phyloP scores from a whole-genome alignment of 2,113 vertebrate species.

The Passer montanus region DNA sequence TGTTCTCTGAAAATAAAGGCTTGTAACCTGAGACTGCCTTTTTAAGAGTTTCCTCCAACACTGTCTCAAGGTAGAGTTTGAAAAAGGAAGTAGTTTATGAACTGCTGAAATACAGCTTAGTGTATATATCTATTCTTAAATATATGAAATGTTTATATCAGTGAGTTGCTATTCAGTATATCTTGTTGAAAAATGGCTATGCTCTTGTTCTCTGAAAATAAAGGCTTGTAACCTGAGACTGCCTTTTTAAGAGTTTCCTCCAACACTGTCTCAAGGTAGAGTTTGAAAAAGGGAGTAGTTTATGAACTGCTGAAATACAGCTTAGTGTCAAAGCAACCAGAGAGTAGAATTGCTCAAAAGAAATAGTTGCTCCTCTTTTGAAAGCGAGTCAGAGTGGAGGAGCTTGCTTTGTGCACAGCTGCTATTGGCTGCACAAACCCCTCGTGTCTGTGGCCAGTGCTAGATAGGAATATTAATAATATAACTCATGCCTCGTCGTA shows the following conservation, averaged over 20 bases:
- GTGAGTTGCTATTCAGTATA: background rate
- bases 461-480: conserved; percentile 27
- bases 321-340: background rate
- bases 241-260: background rate
- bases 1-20: background rate
- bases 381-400: background rate
- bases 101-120: background rate
- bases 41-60: background rate
- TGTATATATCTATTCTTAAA: background rate
- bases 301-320: background rate
- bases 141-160: background rate
- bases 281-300: background rate
- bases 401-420: background rate
- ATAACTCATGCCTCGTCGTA: conserved; percentile 18
- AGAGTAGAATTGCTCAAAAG: background rate
- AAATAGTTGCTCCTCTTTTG: conserved; percentile 37
- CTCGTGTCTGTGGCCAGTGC: background rate
- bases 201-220: background rate
- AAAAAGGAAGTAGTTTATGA: background rate
- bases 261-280: background rate
- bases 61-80: background rate
- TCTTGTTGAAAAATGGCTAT: background rate
- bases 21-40: background rate
- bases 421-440: background rate
- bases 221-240: background rate